These are phyloP conservation scores for Coracias cyanogaster DNA, from an alignment of 2,797 vertebrate genomes.

Conservation along the genomic window DNA sequence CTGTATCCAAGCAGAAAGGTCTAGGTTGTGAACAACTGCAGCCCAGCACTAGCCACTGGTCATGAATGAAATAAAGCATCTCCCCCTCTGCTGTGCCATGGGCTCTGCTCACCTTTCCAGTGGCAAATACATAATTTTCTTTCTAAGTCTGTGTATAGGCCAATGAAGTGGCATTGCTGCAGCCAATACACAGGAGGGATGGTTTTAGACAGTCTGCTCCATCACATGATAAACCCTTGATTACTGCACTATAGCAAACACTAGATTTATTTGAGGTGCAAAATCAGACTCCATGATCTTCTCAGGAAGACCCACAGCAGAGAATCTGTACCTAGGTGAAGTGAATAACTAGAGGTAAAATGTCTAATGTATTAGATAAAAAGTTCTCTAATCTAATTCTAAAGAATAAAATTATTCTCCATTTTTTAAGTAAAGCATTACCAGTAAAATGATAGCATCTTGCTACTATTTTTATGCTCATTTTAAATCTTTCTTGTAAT, in stretches of 20 bases:
- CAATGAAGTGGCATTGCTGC: not conserved
- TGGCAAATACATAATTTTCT: not conserved
- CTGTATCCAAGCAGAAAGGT: not conserved
- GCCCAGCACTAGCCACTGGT: not conserved
- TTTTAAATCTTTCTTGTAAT: slow-evolving; percentile 40
- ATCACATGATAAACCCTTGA: not conserved
- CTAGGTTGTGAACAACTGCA: not conserved
- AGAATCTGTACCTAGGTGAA: not conserved
- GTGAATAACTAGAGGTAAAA: not conserved
- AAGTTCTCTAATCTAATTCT: not conserved
- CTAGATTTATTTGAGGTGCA: not conserved
- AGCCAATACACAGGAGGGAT: rapidly evolving
- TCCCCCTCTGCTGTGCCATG: not conserved
- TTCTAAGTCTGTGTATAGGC: not conserved
- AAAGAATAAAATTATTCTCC: slow-evolving; percentile 5
- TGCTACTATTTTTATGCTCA: not conserved
- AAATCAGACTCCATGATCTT: not conserved
- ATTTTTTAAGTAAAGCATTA: slow-evolving; percentile 5
- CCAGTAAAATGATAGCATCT: slow-evolving; percentile 24
- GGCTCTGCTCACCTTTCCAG: not conserved
- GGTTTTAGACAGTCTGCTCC: not conserved
- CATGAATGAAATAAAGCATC: not conserved
- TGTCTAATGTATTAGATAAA: not conserved
- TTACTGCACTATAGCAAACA: not conserved
- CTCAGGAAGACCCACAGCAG: not conserved